Evolutionary conservation across 2,113 vertebrate species (phyloP).

Genomic region (Pituophis catenifer): DNA sequence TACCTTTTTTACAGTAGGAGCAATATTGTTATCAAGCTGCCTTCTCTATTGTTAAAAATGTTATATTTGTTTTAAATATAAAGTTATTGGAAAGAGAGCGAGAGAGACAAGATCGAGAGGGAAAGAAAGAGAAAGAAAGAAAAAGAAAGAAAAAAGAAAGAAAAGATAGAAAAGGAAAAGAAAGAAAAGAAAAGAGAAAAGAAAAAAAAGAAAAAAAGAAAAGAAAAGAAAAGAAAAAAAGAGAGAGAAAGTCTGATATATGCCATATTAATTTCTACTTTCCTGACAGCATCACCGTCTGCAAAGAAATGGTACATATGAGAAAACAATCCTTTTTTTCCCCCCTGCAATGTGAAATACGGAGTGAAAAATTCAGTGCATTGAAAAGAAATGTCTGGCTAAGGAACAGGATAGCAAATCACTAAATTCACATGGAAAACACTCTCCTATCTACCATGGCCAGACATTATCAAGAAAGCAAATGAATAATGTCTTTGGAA

Average conservation of each 20-base stretch:
- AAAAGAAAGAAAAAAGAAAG: fast-evolving
- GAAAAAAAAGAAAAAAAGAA: background rate
- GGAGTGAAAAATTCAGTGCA: constrained; percentile 13
- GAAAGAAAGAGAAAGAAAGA: background rate
- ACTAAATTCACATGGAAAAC: background rate
- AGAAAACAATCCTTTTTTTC: background rate
- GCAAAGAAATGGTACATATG: background rate
- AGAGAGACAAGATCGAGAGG: background rate
- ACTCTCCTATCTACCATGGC: background rate
- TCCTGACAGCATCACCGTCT: constrained; percentile 14
- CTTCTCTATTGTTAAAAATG: background rate
- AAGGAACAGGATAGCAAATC: background rate
- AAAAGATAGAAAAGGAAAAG: background rate
- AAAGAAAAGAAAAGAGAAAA: background rate
- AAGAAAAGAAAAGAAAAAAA: background rate
- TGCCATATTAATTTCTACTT: constrained; percentile 24
- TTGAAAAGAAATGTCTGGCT: background rate
- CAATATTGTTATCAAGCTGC: background rate
- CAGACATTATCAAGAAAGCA: constrained; percentile 4
- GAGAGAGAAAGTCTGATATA: fast-evolving
- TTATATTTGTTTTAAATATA: background rate
- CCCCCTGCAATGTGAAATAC: background rate
- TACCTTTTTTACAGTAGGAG: background rate
- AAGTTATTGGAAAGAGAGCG: background rate
- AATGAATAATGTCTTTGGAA: constrained; percentile 12